Evolutionary conservation across 1,140 invertebrate genomes (phyloP).

Genomic region (Homarus americanus): DNA sequence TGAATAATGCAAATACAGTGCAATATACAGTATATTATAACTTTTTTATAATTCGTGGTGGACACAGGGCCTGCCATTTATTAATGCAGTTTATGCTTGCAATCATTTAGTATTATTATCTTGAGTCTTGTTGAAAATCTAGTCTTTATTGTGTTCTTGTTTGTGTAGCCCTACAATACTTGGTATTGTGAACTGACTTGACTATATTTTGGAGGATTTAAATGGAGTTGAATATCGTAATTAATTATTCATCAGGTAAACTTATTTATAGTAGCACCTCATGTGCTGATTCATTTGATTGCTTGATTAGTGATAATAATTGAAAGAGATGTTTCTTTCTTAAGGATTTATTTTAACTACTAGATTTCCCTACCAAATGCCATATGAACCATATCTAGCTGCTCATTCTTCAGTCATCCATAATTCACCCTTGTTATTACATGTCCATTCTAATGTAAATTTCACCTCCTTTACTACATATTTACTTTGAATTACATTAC

Average conservation of each 20-base stretch:
- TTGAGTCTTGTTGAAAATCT: background rate
- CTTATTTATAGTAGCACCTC: background rate
- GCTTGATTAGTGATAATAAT: background rate
- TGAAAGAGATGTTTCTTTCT: background rate
- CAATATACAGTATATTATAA: background rate
- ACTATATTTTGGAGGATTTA: background rate
- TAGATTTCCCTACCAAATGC: background rate
- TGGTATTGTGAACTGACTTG: background rate
- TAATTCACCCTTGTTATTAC: constrained; percentile 13
- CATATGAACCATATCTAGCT: background rate
- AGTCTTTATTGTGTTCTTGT: background rate
- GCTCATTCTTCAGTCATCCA: background rate
- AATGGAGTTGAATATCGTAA: background rate
- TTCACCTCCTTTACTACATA: background rate
- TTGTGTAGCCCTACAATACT: background rate
- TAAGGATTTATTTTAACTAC: background rate
- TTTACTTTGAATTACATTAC: background rate
- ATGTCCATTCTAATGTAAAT: background rate
- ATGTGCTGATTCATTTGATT: background rate
- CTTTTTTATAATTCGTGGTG: background rate
- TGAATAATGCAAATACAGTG: background rate
- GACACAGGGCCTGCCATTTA: background rate
- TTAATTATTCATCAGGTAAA: background rate
- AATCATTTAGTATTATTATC: background rate
- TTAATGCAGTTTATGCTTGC: background rate